Conservation (phyloP, 2,113 vertebrate species). For the Oxyruncus cristatus region DNA sequence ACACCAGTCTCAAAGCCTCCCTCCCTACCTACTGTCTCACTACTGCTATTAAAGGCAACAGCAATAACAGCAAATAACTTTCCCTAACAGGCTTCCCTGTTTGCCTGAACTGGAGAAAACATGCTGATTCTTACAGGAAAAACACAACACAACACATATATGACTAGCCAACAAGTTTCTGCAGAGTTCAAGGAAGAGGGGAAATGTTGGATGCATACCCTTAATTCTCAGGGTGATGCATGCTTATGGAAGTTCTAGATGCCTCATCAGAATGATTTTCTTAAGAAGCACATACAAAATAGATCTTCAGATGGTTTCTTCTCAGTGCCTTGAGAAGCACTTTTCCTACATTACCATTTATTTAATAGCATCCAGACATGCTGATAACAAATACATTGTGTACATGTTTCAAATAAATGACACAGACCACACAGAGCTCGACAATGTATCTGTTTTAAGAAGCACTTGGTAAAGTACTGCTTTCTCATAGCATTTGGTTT, state of each 20-base stretch:
- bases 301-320: background rate
- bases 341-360: background rate
- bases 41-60: background rate
- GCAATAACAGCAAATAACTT: background rate
- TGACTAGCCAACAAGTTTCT: background rate
- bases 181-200: background rate
- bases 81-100: background rate
- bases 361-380: background rate
- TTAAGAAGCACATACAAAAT: background rate
- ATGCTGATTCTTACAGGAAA: background rate
- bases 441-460: background rate
- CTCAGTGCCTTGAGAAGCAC: background rate
- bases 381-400: background rate
- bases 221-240: background rate
- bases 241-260: background rate
- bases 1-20: background rate
- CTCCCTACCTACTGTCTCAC: background rate
- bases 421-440: background rate
- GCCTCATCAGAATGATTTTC: background rate
- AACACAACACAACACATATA: rapidly evolving
- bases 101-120: background rate
- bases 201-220: background rate
- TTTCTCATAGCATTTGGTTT: background rate
- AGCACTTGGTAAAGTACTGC: background rate
- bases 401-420: background rate